phyloP scores from a whole-genome alignment of 2,113 vertebrate species.

The Pituophis catenifer region DNA sequence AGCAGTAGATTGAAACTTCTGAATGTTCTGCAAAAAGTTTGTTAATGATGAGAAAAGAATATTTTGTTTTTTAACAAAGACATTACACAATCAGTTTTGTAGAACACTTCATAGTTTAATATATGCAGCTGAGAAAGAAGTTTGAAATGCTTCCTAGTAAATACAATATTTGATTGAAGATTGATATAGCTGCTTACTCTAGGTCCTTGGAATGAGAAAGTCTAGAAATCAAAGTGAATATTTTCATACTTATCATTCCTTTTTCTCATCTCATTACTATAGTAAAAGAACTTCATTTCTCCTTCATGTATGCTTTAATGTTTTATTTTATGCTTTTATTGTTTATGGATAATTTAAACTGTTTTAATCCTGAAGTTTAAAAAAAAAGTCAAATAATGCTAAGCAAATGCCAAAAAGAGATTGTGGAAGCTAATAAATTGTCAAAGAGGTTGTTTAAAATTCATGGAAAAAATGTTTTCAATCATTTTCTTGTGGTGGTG shows the following conservation, averaged over 20 bases:
- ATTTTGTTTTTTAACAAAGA: background rate
- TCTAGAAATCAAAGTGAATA: background rate
- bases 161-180: background rate
- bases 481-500: constrained; percentile 41
- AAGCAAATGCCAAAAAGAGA: constrained; percentile 6
- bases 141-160: background rate
- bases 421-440: background rate
- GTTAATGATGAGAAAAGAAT: constrained; percentile 13
- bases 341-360: background rate
- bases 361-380: background rate
- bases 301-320: background rate
- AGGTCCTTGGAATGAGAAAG: background rate
- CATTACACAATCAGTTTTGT: background rate
- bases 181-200: background rate
- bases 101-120: too few relatives aligned
- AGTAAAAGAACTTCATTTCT: background rate
- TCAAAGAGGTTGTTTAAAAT: background rate
- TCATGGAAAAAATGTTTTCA: constrained; percentile 9
- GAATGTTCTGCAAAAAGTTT: background rate
- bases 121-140: background rate
- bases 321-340: background rate
- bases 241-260: background rate
- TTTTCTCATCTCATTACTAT: background rate
- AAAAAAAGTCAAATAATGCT: background rate
- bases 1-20: background rate